Conservation (phyloP, 2,888 invertebrate species). For the Acanthacorydalis orientalis region DNA sequence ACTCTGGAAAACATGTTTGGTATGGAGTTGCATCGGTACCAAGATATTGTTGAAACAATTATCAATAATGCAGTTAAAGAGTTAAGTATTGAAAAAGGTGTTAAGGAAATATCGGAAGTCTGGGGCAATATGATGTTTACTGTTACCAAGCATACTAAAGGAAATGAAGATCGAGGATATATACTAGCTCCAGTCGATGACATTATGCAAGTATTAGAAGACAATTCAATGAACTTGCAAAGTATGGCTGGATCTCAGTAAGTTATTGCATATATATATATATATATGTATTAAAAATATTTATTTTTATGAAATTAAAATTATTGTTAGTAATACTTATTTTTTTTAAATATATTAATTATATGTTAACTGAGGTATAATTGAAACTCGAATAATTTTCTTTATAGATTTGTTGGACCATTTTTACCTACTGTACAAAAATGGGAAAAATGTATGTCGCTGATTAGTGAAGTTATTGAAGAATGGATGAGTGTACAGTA, state of each 20-base stretch:
- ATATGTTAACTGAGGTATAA: conserved; percentile 11
- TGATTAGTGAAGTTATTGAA: conserved; percentile 72
- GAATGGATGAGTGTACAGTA: conserved; percentile 75
- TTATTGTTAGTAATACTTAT: too few species aligned
- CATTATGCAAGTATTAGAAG: conserved; percentile 63
- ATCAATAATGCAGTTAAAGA: conserved; percentile 82
- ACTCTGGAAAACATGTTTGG: conserved; percentile 84
- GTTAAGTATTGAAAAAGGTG: conserved; percentile 75
- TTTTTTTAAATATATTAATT: too few species aligned
- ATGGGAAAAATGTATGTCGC: conserved; percentile 68
- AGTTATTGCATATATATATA: conserved; percentile 14
- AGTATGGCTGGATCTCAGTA: conserved; percentile 77
- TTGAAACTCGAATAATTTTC: background rate
- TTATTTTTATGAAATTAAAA: too few species aligned
- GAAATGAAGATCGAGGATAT: conserved; percentile 62
- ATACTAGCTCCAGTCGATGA: conserved; percentile 73
- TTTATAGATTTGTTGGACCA: conserved; percentile 65
- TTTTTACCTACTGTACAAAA: conserved; percentile 67
- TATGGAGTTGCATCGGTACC: conserved; percentile 77
- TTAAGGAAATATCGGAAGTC: conserved; percentile 63
- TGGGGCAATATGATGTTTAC: conserved; percentile 51
- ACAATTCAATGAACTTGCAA: conserved; percentile 78
- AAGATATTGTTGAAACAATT: conserved; percentile 72
- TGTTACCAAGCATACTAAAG: conserved; percentile 48
- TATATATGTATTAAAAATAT: background rate